phyloP scores from a whole-genome alignment of 2,113 vertebrate species.

The Emydura subglobosa region DNA sequence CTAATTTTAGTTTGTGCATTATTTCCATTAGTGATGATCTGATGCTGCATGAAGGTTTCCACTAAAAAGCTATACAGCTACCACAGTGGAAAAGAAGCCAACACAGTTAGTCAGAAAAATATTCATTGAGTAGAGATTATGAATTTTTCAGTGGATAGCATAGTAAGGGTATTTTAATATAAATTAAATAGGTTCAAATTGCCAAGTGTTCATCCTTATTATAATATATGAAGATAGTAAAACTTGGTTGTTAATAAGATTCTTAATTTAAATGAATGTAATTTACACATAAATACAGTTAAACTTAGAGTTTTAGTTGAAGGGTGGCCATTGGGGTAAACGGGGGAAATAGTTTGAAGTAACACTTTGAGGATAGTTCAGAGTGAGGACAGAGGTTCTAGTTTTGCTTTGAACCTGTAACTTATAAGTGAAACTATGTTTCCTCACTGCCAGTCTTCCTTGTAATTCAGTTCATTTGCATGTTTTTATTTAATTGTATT shows the following conservation, averaged over 20 bases:
- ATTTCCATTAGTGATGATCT: not conserved
- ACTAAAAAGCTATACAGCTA: not conserved
- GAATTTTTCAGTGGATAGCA: not conserved
- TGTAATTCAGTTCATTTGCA: not conserved
- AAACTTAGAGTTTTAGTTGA: not conserved
- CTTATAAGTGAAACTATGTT: not conserved
- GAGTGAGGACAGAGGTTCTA: not conserved
- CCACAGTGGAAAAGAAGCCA: not conserved
- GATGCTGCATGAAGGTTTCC: not conserved
- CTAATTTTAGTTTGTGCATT: slow-evolving; percentile 29
- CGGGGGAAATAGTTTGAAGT: no score
- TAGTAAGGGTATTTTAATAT: not conserved
- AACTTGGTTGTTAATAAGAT: not conserved
- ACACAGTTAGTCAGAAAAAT: not conserved
- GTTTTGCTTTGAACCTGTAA: not conserved
- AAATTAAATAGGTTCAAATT: not conserved
- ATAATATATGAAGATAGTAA: not conserved
- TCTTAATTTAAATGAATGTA: not conserved
- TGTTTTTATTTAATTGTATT: not conserved
- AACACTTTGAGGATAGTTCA: no score
- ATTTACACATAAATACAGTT: not conserved
- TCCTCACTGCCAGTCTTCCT: not conserved
- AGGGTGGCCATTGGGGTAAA: not conserved
- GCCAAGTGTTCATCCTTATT: not conserved
- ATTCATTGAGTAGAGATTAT: not conserved